Evolutionary conservation across 2,113 vertebrate genomes (phyloP).

Genomic region (Thamnaconus septentrionalis): DNA sequence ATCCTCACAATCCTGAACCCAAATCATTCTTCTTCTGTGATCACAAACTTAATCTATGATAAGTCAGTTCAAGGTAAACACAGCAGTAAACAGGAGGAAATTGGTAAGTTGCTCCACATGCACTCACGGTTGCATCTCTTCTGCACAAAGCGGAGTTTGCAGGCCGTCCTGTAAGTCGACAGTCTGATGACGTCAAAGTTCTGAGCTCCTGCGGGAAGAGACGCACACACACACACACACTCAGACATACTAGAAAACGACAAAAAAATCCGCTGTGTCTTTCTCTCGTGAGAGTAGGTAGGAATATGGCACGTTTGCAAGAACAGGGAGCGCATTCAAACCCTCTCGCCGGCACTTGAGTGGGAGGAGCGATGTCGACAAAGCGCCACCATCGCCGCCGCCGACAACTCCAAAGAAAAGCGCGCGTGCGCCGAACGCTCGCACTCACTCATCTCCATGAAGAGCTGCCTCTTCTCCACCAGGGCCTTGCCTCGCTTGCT

Average conservation of each 20-base stretch:
- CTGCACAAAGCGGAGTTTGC: conserved; percentile 95
- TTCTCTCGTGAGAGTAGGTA: neutral
- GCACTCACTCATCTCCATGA: conserved; percentile 99
- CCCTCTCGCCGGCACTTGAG: neutral
- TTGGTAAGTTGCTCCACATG: no score
- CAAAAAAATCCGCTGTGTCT: neutral
- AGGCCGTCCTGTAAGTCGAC: conserved; percentile 95
- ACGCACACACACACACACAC: neutral
- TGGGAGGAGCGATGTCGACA: conserved; percentile 27
- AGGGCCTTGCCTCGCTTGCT: conserved; percentile 90
- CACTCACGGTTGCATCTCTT: conserved; percentile 97
- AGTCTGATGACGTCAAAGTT: conserved; percentile 97
- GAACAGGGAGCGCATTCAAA: conserved; percentile 16
- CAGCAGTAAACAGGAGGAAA: no score
- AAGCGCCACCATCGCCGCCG: conserved; percentile 12
- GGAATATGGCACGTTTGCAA: neutral
- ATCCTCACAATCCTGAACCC: no score
- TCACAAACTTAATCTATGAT: no score
- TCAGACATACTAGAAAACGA: neutral
- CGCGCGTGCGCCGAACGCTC: no score
- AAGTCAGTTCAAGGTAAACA: no score
- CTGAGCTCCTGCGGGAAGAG: conserved; percentile 83
- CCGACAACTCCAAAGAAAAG: no score
- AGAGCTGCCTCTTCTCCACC: conserved; percentile 99
- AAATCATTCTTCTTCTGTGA: no score